Base-by-base conservation (phyloP, 2,888 invertebrate species). In the Lasioglossum villosulum region DNA sequence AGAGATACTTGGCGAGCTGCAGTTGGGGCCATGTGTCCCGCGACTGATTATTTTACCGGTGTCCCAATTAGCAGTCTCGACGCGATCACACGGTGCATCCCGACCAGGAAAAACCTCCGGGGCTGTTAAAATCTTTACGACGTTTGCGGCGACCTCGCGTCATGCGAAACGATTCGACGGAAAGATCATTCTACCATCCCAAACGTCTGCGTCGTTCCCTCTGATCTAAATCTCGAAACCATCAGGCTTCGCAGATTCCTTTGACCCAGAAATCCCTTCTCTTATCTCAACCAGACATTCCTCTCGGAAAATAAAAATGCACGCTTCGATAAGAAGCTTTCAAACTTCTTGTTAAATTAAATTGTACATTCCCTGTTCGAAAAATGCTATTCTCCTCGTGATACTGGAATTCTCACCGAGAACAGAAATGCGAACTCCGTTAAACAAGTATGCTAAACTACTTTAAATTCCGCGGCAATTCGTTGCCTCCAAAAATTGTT, bases 1-100 rank as follows among this genome's bases (percentile, higher is more conserved):
- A 56, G 48, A n/a, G 71, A 74, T 71, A 27, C 39, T 37, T 4
- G 39, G 56, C 10, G 71, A 30, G 45, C 39, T 76, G 81, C 71
- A 48, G 75, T 10, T n/a, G 71, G 39, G 89, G 85, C 82, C 85
- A 86, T 85, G 83, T 88, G 88, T 63, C 70, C n/a, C 42, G 23
- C 42, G 39, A 74, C 42, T 80, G 86, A 88, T 89, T 90, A 90
- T 88, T 87, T 89, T 87, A 39, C 45, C 68, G 72, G 76, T 37
- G 80, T 34, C 23, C 78, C 85, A 87, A 88, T 90, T 88, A 88
- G 59, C 77, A 73, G 37, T 34, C 34, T 30, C 14, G 52, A 30
- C 56, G 79, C 80, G 72, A 73, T 78, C 23, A 16, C n/a, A 3
- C 56, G 84, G 86, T 80, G 76, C 75, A 74, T 78, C 56, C 45